Evolutionary conservation across 2,113 vertebrate genomes (phyloP).

Genomic region (Toxostoma redivivum): DNA sequence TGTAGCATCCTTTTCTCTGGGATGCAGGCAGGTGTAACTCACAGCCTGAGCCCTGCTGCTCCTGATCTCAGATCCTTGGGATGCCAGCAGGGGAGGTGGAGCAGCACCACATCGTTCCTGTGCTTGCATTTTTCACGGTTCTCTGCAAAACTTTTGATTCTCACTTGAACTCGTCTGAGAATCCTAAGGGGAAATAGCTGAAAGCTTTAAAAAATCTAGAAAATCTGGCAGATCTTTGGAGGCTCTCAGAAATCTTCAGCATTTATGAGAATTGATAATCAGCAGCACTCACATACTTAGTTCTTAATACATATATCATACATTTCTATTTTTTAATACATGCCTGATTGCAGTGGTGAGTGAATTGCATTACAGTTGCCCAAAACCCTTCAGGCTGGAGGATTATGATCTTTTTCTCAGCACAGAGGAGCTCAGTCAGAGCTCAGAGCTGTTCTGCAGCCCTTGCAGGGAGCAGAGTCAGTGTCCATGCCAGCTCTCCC

Average conservation of each 20-base stretch:
- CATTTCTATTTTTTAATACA: neutral
- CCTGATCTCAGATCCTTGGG: neutral
- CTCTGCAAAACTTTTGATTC: neutral
- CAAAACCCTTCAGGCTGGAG: neutral
- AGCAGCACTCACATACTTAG: neutral
- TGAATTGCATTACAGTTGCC: neutral
- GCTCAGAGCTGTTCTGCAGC: neutral
- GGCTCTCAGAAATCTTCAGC: neutral
- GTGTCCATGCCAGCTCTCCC: neutral
- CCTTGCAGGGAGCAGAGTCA: neutral
- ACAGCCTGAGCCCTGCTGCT: neutral
- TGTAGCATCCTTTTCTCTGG: neutral
- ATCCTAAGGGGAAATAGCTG: neutral
- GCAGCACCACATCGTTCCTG: neutral
- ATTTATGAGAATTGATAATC: neutral
- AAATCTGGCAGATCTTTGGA: neutral
- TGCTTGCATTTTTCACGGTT: neutral
- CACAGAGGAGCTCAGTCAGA: neutral
- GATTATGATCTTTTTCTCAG: neutral
- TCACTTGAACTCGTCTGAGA: neutral
- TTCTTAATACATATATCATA: fast-evolving
- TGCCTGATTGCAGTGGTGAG: neutral
- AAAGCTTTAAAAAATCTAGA: neutral
- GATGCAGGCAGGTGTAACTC: neutral
- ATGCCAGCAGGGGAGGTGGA: neutral